A percentile compares a stretch with the other conserved stretches of the same genome.
Conservation (phyloP, 2,797 vertebrate genomes). For the Alca torda region DNA sequence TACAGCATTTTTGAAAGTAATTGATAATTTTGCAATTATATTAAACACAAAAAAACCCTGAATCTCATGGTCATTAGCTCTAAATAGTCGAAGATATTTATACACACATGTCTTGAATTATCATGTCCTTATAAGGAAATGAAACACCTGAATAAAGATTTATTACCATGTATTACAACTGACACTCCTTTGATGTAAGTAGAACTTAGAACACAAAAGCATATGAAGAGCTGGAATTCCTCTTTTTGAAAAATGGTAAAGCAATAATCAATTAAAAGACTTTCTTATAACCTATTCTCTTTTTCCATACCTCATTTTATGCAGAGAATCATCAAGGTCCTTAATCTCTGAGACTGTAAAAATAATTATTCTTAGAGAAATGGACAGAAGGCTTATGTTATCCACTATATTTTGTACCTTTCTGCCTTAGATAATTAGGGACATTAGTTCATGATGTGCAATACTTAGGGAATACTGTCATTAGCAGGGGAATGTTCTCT, state of each 20-base stretch:
- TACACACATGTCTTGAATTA: neutral
- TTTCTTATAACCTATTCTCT: neutral
- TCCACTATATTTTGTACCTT: neutral
- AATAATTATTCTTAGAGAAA: neutral
- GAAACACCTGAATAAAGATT: neutral
- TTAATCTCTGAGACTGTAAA: neutral
- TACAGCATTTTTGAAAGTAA: neutral
- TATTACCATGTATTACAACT: neutral
- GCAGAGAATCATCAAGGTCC: neutral
- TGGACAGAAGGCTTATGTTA: neutral
- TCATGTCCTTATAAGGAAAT: neutral
- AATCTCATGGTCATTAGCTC: neutral
- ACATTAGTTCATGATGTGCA: conserved; percentile 21
- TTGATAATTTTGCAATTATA: neutral
- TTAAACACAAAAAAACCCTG: neutral
- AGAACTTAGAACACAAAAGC: neutral
- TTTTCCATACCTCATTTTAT: neutral
- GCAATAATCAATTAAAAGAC: neutral
- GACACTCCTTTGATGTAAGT: neutral
- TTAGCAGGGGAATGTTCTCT: conserved; percentile 39
- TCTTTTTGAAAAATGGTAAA: neutral
- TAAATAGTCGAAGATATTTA: neutral
- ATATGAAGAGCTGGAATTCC: neutral
- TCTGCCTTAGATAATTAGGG: conserved; percentile 21
- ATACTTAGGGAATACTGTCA: conserved; percentile 17